Evolutionary conservation across 92 coral and sea anemone genomes (phyloP).

Genomic region (Palythoa heliodiscus): DNA sequence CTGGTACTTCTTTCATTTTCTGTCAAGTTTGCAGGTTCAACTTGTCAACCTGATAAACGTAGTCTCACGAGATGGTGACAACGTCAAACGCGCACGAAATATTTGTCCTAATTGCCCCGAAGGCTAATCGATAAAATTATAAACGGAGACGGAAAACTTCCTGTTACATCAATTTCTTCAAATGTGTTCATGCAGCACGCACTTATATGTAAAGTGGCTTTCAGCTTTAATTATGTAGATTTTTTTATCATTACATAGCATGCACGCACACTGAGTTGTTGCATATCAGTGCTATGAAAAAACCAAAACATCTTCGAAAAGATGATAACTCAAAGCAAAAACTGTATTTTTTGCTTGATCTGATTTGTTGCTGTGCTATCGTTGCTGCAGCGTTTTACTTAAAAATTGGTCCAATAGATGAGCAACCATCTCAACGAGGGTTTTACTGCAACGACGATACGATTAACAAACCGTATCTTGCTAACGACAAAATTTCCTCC

Average conservation of each 20-base stretch:
- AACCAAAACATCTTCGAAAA: not conserved
- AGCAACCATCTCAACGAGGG: constrained; percentile 74
- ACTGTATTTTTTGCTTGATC: constrained; percentile 28
- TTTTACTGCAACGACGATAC: constrained; percentile 89
- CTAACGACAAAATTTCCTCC: not conserved
- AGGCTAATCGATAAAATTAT: not conserved
- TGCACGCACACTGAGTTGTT: not conserved
- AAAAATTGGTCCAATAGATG: constrained; percentile 30
- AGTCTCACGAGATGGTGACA: not conserved
- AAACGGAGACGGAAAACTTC: not conserved
- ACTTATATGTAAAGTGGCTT: not conserved
- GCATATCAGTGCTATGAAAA: not conserved
- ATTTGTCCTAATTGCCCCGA: not conserved
- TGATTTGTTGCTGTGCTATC: not conserved
- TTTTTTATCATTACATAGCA: too few species aligned
- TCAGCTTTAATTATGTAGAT: not conserved
- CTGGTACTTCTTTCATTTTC: not conserved
- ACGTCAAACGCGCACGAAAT: not conserved
- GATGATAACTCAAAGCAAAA: not conserved
- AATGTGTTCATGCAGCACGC: not conserved
- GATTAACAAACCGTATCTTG: constrained; percentile 84
- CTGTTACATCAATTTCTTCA: not conserved
- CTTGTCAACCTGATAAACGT: not conserved
- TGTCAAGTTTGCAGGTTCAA: not conserved
- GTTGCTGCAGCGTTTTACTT: constrained; percentile 31